Conservation (phyloP, 53 echinoderm and acorn worm species). For the Glandiceps talaboti region DNA sequence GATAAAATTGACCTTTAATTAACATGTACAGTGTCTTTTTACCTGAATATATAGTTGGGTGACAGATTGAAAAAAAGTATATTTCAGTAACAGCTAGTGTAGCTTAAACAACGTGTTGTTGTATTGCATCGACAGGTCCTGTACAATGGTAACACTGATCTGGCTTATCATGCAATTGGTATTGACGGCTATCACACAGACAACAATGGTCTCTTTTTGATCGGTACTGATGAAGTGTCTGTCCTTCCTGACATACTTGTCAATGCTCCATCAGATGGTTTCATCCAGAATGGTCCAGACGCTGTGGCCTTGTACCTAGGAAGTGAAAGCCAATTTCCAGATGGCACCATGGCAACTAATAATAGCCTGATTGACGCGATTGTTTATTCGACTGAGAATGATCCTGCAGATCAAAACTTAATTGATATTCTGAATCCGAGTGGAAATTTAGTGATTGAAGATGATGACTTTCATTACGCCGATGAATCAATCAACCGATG, state of each 20-base stretch:
- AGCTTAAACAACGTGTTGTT: too few species aligned
- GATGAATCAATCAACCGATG: conserved; percentile 85
- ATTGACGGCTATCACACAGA: conserved; percentile 56
- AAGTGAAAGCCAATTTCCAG: conserved; percentile 8
- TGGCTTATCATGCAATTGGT: background rate
- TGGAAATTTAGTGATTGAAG: conserved; percentile 25
- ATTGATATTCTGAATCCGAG: conserved; percentile 34
- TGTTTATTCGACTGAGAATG: conserved; percentile 17
- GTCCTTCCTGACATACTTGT: conserved; percentile 58
- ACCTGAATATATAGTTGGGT: too few species aligned
- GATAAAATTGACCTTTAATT: too few species aligned
- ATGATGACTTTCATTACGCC: background rate
- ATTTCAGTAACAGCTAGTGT: too few species aligned
- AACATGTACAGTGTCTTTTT: too few species aligned
- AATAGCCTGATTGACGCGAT: conserved; percentile 42
- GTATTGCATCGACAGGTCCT: background rate
- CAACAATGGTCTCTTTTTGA: conserved; percentile 65
- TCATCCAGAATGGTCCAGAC: conserved; percentile 34
- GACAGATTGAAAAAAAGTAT: too few species aligned
- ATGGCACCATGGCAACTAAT: conserved; percentile 10
- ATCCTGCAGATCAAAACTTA: conserved; percentile 12
- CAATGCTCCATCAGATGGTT: conserved; percentile 24
- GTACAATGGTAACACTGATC: background rate
- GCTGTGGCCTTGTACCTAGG: conserved; percentile 53
- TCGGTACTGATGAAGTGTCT: conserved; percentile 43